Evolutionary conservation across 2,888 invertebrate species (phyloP).

Genomic region (Bembecia ichneumoniformis): DNA sequence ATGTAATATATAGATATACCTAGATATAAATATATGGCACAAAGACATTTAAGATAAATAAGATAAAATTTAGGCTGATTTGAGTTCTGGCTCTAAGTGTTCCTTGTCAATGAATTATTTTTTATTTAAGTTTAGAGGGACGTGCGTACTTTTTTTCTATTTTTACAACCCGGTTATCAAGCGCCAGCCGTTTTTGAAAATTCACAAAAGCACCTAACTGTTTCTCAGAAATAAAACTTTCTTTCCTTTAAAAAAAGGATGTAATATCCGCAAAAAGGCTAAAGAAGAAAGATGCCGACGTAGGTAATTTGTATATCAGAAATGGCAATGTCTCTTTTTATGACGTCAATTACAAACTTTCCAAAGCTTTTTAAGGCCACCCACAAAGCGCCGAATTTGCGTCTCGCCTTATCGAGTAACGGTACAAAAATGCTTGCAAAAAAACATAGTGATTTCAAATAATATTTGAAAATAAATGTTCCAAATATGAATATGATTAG

Average conservation of each 20-base stretch:
- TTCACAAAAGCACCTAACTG: constrained; percentile 31
- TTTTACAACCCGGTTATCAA: too few relatives aligned
- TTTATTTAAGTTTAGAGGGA: too few relatives aligned
- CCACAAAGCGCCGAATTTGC: background rate
- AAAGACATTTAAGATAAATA: too few relatives aligned
- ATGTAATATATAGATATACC: too few relatives aligned
- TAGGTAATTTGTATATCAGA: constrained; percentile 5
- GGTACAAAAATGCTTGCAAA: background rate
- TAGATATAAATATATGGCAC: too few relatives aligned
- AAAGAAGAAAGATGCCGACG: constrained; percentile 43
- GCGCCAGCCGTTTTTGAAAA: too few relatives aligned
- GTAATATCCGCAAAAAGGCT: constrained; percentile 33
- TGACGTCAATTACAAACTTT: background rate
- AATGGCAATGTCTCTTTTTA: background rate
- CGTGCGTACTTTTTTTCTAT: too few relatives aligned
- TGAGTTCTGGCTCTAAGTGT: too few relatives aligned
- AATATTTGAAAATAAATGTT: too few relatives aligned
- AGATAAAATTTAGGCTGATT: too few relatives aligned
- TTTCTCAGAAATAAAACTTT: constrained; percentile 55
- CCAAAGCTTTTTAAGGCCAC: background rate
- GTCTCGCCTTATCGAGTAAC: background rate
- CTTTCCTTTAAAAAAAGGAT: constrained; percentile 40
- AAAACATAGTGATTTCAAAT: too few relatives aligned
- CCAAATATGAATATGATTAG: constrained; percentile 14
- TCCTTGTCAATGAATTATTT: too few relatives aligned